Evolutionary conservation across 2,888 invertebrate genomes (phyloP).

Genomic region (Cephus sareptanus): DNA sequence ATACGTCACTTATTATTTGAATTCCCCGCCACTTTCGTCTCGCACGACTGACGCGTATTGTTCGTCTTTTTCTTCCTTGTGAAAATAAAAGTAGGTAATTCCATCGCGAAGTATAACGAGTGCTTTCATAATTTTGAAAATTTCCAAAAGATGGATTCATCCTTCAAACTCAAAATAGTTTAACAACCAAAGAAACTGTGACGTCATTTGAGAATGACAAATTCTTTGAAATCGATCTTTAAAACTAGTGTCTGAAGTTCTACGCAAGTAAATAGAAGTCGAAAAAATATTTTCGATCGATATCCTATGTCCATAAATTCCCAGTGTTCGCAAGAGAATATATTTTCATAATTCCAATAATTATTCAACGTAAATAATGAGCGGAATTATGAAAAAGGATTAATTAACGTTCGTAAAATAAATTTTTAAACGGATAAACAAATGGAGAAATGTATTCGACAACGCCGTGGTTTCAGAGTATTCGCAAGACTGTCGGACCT

Average conservation of each 20-base stretch:
- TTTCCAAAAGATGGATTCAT: background rate
- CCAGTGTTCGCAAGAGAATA: background rate
- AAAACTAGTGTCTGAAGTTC: background rate
- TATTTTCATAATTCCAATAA: background rate
- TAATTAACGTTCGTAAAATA: background rate
- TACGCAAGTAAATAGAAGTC: background rate
- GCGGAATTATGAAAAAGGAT: background rate
- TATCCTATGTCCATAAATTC: background rate
- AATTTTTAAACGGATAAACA: background rate
- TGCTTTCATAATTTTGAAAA: no score
- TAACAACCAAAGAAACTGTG: background rate
- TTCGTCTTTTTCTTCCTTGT: no score
- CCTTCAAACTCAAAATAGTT: background rate
- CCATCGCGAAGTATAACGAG: no score
- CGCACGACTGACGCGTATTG: background rate
- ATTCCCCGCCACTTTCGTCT: no score
- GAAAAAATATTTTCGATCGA: background rate
- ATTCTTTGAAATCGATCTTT: background rate
- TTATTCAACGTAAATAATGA: background rate
- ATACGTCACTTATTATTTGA: no score
- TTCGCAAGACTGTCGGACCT: constrained; percentile 1
- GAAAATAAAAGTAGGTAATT: no score
- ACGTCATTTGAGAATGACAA: background rate
- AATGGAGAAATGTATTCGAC: background rate
- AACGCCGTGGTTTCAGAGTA: background rate